Evolutionary conservation across 2,113 vertebrate genomes (phyloP), one percentile per base, ranked within the genome.

Genomic region (Natator depressus): DNA sequence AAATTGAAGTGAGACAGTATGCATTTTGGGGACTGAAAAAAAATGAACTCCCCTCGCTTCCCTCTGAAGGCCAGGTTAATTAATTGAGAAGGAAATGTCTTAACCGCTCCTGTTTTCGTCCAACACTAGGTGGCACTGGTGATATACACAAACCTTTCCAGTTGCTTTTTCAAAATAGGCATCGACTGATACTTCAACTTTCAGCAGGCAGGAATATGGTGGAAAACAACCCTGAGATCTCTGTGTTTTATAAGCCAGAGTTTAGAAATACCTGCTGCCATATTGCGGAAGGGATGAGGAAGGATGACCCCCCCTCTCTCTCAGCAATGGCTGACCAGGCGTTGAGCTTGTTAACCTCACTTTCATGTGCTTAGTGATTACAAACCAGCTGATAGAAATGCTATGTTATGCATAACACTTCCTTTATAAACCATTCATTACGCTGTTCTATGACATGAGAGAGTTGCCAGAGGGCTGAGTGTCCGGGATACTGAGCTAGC

Each of bases 91-190:
- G 80, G 51, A 17, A 31, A 5, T 5, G 0, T 51, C 14, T 0
- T 0, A 10, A 6, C 1, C 4, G 82, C 92, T 42, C 46, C 81
- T 81, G 3, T 11, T 27, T 3, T 2, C 1, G 1, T 38, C 4
- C 24, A 86, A 59, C 98, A 72, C 96, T 98, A 98, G 98, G 96
- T 98, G 97, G 98, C 98, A 98, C 91, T 98, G 95, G 93, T 91
- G 98, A 89, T 35, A 85, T 97, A 94, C 85, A 88, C 62, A 98
- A 81, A 14, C 9, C 1, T 51, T 59, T 54, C 19, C 47, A 3
- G 2, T 19, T 29, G 49, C 13, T 20, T 51, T 38, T 31, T 6
- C 69, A 78, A 93, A 90, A 87, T 82, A 69, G 29, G 78, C 69
- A 85, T 50, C 88, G 24, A 22, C 27, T 8, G 47, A 29, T 88